Evolutionary conservation across 2,113 vertebrate genomes (phyloP).

Genomic region (Pterophyllum scalare): DNA sequence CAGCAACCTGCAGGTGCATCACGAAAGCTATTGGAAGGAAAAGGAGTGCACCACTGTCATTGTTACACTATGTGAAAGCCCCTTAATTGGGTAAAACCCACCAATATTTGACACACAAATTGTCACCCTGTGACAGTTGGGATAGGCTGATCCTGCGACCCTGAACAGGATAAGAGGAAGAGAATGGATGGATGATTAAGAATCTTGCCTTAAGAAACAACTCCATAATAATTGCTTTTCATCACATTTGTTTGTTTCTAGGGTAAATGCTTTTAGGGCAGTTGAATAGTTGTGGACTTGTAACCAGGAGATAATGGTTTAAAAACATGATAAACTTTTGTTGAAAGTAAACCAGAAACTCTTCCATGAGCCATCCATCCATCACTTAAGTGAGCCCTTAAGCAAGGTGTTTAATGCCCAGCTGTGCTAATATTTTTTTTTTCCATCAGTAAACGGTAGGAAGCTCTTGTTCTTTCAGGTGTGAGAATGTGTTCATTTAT

Average conservation of each 20-base stretch:
- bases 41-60: neutral
- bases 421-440: neutral
- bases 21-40: no score
- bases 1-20: no score
- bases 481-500: neutral
- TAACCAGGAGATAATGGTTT: neutral
- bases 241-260: neutral
- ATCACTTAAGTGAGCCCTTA: neutral
- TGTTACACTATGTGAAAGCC: neutral
- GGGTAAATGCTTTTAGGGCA: neutral
- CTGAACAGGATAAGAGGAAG: no score
- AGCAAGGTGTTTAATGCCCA: neutral
- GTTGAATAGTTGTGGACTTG: neutral
- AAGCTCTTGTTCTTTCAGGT: neutral
- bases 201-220: neutral
- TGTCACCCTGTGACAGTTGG: no score
- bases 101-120: neutral
- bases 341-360: neutral
- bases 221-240: neutral
- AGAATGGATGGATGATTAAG: no score
- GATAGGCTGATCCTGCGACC: no score
- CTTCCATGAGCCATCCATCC: neutral
- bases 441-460: neutral
- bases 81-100: neutral
- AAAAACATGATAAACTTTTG: neutral